These are phyloP conservation scores for Rhadina sibilatrix DNA, from an alignment of 2,113 vertebrate genomes.

Conservation along the genomic window DNA sequence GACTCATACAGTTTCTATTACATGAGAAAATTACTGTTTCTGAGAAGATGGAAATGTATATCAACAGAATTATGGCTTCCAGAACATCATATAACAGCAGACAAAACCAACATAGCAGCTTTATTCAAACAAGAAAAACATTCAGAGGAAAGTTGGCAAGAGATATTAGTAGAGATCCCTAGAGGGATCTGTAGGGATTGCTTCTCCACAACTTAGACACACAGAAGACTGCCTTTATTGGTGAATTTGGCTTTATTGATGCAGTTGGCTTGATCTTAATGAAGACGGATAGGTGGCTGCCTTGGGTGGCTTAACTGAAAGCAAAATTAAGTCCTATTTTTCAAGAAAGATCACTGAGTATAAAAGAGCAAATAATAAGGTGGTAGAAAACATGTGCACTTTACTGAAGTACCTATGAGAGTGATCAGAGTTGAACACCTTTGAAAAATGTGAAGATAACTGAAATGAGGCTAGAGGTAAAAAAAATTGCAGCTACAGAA, in stretches of 20 bases:
- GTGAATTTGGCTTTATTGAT: background rate
- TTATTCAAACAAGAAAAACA: slow-evolving; percentile 27
- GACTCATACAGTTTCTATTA: background rate
- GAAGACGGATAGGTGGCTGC: background rate
- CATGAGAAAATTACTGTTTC: background rate
- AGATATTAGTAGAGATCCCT: background rate
- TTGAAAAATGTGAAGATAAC: slow-evolving; percentile 36
- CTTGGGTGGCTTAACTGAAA: background rate
- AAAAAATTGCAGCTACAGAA: slow-evolving; percentile 32
- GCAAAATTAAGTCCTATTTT: background rate
- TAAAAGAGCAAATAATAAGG: background rate
- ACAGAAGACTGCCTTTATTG: background rate
- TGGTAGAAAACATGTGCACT: background rate
- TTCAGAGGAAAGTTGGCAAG: background rate
- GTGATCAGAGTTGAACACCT: background rate
- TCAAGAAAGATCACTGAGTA: background rate
- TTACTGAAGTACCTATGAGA: background rate
- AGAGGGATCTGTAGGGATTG: background rate
- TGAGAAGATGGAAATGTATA: background rate
- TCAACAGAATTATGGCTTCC: background rate
- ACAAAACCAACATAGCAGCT: background rate
- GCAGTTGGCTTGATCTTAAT: background rate
- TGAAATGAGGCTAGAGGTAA: slow-evolving; percentile 11
- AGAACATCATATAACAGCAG: background rate
- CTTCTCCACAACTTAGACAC: background rate